phyloP scores from a whole-genome alignment of 2,113 vertebrate species.

The Dermatemys mawii region DNA sequence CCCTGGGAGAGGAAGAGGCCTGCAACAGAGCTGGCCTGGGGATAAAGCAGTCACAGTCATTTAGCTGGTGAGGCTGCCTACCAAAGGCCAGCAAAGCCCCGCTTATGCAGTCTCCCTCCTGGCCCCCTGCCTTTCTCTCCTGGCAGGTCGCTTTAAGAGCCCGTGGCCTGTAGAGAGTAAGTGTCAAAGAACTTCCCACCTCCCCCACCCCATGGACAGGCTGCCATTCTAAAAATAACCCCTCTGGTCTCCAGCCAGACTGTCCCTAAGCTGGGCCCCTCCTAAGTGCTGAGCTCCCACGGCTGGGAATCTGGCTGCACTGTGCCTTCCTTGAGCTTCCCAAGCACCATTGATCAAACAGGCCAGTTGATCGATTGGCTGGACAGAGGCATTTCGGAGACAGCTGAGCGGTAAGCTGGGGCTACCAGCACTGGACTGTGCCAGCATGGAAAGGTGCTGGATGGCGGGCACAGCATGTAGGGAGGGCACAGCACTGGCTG shows the following conservation, averaged over 20 bases:
- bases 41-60: neutral
- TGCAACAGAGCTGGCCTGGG: too few relatives aligned
- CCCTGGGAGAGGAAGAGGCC: neutral
- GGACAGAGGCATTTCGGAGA: neutral
- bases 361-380: neutral
- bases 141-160: constrained; percentile 38
- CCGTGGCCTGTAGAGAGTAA: neutral
- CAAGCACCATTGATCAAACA: neutral
- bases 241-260: neutral
- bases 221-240: constrained; percentile 76
- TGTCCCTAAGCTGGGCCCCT: neutral
- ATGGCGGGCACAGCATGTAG: neutral
- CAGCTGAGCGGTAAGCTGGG: neutral
- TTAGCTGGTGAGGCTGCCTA: neutral
- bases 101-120: neutral
- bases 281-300: neutral
- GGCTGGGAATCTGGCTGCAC: neutral
- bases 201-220: neutral
- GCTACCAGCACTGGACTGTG: neutral
- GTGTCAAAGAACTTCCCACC: neutral
- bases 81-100: neutral
- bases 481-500: neutral
- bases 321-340: neutral
- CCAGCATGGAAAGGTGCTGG: neutral
- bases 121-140: neutral